Evolutionary conservation across 2,797 vertebrate species (phyloP).

Genomic region (Diglossa cyanea): DNA sequence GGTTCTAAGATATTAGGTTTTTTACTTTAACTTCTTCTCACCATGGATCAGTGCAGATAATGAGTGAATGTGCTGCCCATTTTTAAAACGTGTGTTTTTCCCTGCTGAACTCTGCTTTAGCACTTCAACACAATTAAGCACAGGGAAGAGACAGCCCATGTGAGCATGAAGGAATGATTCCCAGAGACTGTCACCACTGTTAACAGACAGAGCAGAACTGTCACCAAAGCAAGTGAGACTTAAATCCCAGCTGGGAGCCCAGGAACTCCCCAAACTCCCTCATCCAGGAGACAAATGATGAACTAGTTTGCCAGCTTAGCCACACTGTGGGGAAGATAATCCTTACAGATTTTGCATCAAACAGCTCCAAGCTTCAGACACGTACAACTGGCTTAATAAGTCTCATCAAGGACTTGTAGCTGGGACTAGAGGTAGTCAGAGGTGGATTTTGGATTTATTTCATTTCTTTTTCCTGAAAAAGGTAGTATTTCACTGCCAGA

Average conservation of each 20-base stretch:
- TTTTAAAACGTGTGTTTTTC: background rate
- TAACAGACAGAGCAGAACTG: background rate
- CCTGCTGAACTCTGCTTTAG: background rate
- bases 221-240: background rate
- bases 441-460: background rate
- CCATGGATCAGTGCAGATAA: background rate
- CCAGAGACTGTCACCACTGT: background rate
- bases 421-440: background rate
- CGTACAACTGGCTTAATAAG: background rate
- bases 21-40: background rate
- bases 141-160: background rate
- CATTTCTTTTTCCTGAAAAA: background rate
- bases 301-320: background rate
- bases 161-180: background rate
- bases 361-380: background rate
- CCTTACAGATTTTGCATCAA: background rate
- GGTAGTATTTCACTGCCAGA: background rate
- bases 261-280: background rate
- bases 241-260: background rate
- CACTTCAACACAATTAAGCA: background rate
- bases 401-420: background rate
- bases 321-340: background rate
- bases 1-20: fast-evolving
- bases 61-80: background rate
- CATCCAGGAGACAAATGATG: background rate